Conservation (phyloP, 2,888 invertebrate genomes). For the Ferdinandea cuprea region DNA sequence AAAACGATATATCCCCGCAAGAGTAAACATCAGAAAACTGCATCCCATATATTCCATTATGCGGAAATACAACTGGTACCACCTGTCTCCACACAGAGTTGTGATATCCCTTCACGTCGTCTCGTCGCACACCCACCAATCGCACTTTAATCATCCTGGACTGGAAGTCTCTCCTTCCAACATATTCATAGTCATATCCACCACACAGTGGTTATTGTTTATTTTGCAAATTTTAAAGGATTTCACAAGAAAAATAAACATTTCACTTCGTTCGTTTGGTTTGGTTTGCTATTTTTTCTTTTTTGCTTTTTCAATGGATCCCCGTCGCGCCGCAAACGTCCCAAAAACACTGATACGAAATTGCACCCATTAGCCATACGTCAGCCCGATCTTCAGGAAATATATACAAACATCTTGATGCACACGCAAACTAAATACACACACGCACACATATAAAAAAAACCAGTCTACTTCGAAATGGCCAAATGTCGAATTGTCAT, state of each 20-base stretch:
- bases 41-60: conserved; percentile 10
- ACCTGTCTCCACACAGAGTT: conserved; percentile 34
- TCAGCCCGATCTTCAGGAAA: conserved; percentile 58
- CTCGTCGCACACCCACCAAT: conserved; percentile 44
- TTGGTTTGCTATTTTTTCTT: no score
- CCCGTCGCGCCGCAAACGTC: background rate
- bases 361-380: conserved; percentile 57
- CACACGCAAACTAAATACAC: background rate
- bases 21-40: conserved; percentile 25
- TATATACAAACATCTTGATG: conserved; percentile 46
- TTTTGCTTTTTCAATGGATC: conserved; percentile 4
- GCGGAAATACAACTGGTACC: conserved; percentile 43
- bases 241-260: conserved; percentile 55
- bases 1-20: background rate
- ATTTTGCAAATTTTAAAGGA: conserved; percentile 52
- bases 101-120: conserved; percentile 18
- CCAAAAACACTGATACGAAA: conserved; percentile 33
- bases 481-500: conserved; percentile 62
- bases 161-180: conserved; percentile 2
- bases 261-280: conserved; percentile 19
- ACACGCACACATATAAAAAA: background rate
- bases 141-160: conserved; percentile 22
- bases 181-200: background rate
- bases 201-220: conserved; percentile 65
- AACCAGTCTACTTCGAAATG: conserved; percentile 16